A percentile compares a stretch with the other conserved stretches of the same genome.
phyloP scores from a whole-genome alignment of 2,888 invertebrate genomes.

The Ceramica pisi region DNA sequence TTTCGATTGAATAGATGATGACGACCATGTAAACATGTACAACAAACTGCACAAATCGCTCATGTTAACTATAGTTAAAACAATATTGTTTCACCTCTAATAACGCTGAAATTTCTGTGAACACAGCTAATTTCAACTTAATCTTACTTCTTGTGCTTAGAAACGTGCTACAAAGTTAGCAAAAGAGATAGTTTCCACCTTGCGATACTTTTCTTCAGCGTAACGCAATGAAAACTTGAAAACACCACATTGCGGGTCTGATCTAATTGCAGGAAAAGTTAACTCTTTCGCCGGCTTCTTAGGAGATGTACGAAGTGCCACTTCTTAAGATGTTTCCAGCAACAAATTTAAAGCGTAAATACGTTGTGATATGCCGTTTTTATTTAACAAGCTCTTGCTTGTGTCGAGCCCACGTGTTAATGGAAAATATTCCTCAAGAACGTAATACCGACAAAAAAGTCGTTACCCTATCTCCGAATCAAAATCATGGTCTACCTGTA shows the following conservation, averaged over 20 bases:
- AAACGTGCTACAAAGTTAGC: slow-evolving; percentile 33
- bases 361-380: no score
- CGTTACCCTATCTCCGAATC: no score
- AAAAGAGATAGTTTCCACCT: slow-evolving; percentile 42
- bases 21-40: background rate
- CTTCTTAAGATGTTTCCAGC: slow-evolving; percentile 5
- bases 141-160: slow-evolving; percentile 30
- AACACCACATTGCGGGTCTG: slow-evolving; percentile 38
- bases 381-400: no score
- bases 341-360: slow-evolving; percentile 1
- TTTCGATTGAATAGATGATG: background rate
- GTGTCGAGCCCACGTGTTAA: no score
- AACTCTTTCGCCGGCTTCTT: slow-evolving; percentile 2
- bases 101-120: background rate
- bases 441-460: no score
- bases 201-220: slow-evolving; percentile 32
- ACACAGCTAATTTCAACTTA: slow-evolving; percentile 2
- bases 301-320: background rate
- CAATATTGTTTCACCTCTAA: background rate
- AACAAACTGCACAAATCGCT: background rate
- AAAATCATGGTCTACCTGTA: no score
- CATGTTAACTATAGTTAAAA: background rate
- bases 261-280: slow-evolving; percentile 52
- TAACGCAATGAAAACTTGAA: slow-evolving; percentile 57
- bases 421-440: no score